Percentiles rank a stretch among this genome's conserved stretches.
Conservation (phyloP, 2,797 vertebrate genomes). For the Brachymystax lenok region DNA sequence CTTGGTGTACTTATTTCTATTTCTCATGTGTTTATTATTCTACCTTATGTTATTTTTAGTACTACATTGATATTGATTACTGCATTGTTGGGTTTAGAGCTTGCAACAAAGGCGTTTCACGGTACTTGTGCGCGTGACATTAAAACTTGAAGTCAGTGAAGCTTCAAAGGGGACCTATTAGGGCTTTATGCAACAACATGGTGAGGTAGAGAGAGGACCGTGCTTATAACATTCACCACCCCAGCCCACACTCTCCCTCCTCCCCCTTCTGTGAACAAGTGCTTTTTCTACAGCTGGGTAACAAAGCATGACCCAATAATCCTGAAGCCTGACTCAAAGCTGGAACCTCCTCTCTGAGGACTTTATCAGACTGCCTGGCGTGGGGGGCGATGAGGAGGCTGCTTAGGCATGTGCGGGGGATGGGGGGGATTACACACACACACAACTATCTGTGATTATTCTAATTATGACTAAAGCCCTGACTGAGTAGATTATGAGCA, state of each 20-base stretch:
- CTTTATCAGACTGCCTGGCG: conserved; percentile 68
- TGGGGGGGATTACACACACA: conserved; percentile 54
- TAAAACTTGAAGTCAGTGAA: conserved; percentile 33
- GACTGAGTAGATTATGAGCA: conserved; percentile 63
- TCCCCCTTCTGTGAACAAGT: conserved; percentile 71
- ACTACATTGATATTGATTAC: too few species aligned
- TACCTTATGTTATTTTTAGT: too few species aligned
- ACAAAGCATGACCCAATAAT: conserved; percentile 86
- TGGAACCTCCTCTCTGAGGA: conserved; percentile 73
- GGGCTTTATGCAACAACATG: conserved; percentile 62
- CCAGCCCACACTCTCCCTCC: conserved; percentile 25
- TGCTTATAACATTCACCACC: conserved; percentile 5
- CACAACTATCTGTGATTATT: conserved; percentile 75
- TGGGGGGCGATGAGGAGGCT: conserved; percentile 24
- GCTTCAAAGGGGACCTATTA: conserved; percentile 64
- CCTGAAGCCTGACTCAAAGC: conserved; percentile 79
- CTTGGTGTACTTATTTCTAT: neutral
- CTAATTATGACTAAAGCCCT: conserved; percentile 73
- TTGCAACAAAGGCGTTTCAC: too few species aligned
- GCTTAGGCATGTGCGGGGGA: conserved; percentile 1
- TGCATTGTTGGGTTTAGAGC: too few species aligned
- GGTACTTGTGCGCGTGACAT: too few species aligned
- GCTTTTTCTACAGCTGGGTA: conserved; percentile 81
- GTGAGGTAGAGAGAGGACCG: conserved; percentile 21
- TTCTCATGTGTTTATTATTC: too few species aligned